Conservation (phyloP, 2,888 invertebrate species). For the Tinea trinotella region DNA sequence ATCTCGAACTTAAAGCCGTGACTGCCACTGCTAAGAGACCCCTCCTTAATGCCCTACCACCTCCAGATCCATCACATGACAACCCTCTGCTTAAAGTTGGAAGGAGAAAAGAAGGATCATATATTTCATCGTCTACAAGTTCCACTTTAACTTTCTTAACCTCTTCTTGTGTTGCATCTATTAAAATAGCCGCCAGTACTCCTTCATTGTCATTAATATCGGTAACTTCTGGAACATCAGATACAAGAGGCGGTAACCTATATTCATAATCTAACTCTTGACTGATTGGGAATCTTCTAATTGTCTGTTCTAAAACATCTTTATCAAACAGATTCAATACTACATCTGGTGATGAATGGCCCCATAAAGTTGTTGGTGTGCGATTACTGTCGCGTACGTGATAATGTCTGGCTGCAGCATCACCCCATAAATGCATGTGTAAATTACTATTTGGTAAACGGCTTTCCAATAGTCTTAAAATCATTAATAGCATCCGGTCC, state of each 20-base stretch:
- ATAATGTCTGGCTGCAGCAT: slow-evolving; percentile 83
- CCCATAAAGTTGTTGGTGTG: slow-evolving; percentile 71
- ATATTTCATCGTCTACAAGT: slow-evolving; percentile 60
- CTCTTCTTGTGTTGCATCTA: slow-evolving; percentile 34
- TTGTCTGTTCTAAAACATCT: slow-evolving; percentile 76
- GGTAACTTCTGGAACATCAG: neutral
- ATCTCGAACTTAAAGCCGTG: slow-evolving; percentile 78
- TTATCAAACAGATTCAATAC: slow-evolving; percentile 80
- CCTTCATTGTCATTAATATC: slow-evolving; percentile 32
- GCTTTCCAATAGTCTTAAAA: slow-evolving; percentile 80
- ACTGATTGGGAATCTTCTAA: slow-evolving; percentile 79
- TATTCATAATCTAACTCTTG: slow-evolving; percentile 68
- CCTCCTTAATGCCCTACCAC: slow-evolving; percentile 78
- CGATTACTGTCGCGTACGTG: slow-evolving; percentile 69
- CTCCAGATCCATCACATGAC: slow-evolving; percentile 77
- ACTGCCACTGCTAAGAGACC: slow-evolving; percentile 81
- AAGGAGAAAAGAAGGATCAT: slow-evolving; percentile 88
- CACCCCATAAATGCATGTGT: slow-evolving; percentile 89
- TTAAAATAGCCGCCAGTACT: slow-evolving; percentile 30
- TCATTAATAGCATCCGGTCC: slow-evolving; percentile 79
- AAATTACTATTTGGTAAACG: slow-evolving; percentile 76
- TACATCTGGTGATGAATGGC: slow-evolving; percentile 80
- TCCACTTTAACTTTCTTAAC: slow-evolving; percentile 32
- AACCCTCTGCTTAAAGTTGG: slow-evolving; percentile 83
- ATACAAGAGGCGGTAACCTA: slow-evolving; percentile 31